Percentiles rank a stretch among this genome's conserved stretches.
Evolutionary conservation across 2,113 vertebrate species (phyloP).

Genomic region (Vulpes lagopus): DNA sequence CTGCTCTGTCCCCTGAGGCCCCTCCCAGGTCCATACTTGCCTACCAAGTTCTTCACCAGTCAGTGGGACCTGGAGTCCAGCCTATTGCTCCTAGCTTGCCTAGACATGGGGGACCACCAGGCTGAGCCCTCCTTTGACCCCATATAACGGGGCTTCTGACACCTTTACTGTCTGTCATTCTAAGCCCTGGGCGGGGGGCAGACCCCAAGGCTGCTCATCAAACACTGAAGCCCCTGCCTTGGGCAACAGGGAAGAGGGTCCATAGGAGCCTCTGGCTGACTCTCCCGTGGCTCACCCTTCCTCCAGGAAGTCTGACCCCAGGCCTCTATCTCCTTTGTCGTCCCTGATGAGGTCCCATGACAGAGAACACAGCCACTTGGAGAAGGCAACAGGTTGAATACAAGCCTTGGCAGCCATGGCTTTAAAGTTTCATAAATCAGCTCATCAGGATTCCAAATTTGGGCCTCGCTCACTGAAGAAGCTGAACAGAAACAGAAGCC

Average conservation of each 20-base stretch:
- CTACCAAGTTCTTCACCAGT: rapidly evolving
- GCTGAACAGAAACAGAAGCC: rapidly evolving
- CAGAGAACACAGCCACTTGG: background rate
- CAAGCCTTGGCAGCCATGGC: rapidly evolving
- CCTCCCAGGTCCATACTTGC: rapidly evolving
- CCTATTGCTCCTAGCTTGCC: background rate
- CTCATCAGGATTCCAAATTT: rapidly evolving
- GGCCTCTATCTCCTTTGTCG: background rate
- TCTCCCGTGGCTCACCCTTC: background rate
- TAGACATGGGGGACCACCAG: background rate
- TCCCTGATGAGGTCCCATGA: background rate
- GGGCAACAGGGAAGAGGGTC: background rate
- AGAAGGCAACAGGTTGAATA: rapidly evolving
- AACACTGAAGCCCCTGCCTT: background rate
- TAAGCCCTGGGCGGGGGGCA: background rate
- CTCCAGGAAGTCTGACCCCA: background rate
- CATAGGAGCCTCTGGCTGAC: background rate
- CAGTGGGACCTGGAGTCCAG: rapidly evolving
- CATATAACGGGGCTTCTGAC: background rate
- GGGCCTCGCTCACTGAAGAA: rapidly evolving
- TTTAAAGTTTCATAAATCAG: background rate
- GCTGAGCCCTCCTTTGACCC: background rate
- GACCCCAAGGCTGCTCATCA: background rate
- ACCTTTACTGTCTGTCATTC: background rate
- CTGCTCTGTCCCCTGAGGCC: background rate